Evolutionary conservation across 2,888 invertebrate species (phyloP), one percentile per base, ranked within the genome.

Genomic region (Automeris io): DNA sequence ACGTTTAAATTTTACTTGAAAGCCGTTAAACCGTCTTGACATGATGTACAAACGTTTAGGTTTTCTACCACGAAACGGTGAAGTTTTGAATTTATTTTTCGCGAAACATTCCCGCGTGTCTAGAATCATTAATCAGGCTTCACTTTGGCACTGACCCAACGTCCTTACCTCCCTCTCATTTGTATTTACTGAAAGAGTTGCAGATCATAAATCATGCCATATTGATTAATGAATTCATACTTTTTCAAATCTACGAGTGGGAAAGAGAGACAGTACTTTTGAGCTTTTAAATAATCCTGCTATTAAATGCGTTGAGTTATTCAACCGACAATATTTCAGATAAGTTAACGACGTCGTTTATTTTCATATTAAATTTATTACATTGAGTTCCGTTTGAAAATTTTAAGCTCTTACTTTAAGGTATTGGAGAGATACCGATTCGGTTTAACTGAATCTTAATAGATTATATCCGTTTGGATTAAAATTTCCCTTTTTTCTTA

Each of bases 91-190:
- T 68, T 72, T 74, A 76, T 77, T 78, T 73, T 73, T 66, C 61
- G 56, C 58, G 54, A 61, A 73, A 71, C 70, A 73, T 72, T 71
- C 62, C 70, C 47, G 67, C 68, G 67, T 68, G 66, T 77, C 69
- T 68, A 74, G 79, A 81, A 75, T 79, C 81, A 82, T 82, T 81
- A 80, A 82, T 82, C 81, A 82, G 70, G 61, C 68, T 77, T 69
- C 78, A 78, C 77, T 81, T 82, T 82, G 82, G 82, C 81, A 78
- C 71, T 79, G 79, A 79, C 80, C 81, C 81, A 81, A 78, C 71
- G 69, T 73, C 73, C 77, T 73, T 71, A 74, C 73, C 72, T 66
- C 71, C 64, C 77, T 61, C 76, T 81, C 81, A 81, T 82, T 81
- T 82, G 81, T 82, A 81, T 81, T 82, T 81, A 76, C 74, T 68